Evolutionary conservation across 1,140 invertebrate genomes (phyloP).

Genomic region (Anastrepha ludens): DNA sequence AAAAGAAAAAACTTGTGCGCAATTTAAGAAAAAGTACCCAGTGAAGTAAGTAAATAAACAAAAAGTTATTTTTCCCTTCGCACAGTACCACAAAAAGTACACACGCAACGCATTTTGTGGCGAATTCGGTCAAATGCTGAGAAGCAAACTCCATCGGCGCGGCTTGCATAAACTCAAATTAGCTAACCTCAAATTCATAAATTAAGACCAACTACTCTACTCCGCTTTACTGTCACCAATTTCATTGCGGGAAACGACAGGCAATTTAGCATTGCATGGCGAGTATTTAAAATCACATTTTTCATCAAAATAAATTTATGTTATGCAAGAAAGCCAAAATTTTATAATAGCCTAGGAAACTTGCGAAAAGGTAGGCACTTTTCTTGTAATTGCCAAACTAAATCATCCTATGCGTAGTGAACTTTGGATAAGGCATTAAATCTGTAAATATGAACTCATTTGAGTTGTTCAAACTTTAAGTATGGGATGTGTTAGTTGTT

Average conservation of each 20-base stretch:
- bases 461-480: too few relatives aligned
- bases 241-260: neutral
- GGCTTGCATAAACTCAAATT: constrained; percentile 31
- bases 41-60: neutral
- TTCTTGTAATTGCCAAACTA: neutral
- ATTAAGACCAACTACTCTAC: neutral
- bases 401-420: neutral
- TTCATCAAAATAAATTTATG: neutral
- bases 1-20: neutral
- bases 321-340: neutral
- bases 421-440: neutral
- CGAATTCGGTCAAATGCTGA: constrained; percentile 14
- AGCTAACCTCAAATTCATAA: neutral
- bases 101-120: neutral
- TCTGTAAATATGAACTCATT: neutral
- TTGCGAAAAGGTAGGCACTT: neutral
- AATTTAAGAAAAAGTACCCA: neutral
- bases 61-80: neutral
- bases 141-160: neutral
- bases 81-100: neutral
- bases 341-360: neutral
- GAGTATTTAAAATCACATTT: constrained; percentile 6
- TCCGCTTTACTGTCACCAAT: neutral
- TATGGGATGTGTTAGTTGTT: too few relatives aligned
- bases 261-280: neutral